Evolutionary conservation across 2,113 vertebrate species (phyloP), one percentile per base, ranked within the genome.

Genomic region (Aphyosemion australe): DNA sequence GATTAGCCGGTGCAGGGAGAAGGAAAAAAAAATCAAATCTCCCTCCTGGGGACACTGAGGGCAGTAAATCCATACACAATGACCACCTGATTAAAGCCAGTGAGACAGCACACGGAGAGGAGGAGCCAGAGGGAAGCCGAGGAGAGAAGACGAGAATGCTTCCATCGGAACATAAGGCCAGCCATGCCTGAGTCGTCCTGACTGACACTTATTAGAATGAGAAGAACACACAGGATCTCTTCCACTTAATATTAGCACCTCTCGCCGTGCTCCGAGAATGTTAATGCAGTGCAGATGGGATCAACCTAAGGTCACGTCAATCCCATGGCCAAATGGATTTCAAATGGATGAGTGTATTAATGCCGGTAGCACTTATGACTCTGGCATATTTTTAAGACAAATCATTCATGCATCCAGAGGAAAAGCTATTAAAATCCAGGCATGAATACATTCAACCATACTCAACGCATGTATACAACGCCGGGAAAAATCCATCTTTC

Each of bases 61-160:
- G 82, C 74, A 88, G 83, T 84, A 84, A 87, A 90, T 88, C 88
- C 74, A 87, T 82, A 83, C 67, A 87, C 76, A 85, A 82, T 78
- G 80, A 75, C 75, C 72, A 84, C 67, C 85, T 86, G 86, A 89
- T 85, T 82, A 88, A 74, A 81, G 70, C 18, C 72, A 71, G 72
- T 32, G 66, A 83, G 78, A 85, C 72, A 62, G 74, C 58, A 49
- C 63, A 58, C 51, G 4, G 61, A 74, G 72, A 70, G 34, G 61
- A 58, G 71, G 52, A 63, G 57, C 61, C 9, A 74, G 70, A 77
- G 65, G 68, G 47, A 47, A 59, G 32, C 48, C 26, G 68, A 62
- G 48, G 49, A 43, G 69, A 61, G 55, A 13, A 50, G 65, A 48
- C 37, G 67, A 74, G 42, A 60, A 47, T 58, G 59, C 63, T 50